Evolutionary conservation across 2,113 vertebrate species (phyloP).

Genomic region (Phrynocephalus versicolor): DNA sequence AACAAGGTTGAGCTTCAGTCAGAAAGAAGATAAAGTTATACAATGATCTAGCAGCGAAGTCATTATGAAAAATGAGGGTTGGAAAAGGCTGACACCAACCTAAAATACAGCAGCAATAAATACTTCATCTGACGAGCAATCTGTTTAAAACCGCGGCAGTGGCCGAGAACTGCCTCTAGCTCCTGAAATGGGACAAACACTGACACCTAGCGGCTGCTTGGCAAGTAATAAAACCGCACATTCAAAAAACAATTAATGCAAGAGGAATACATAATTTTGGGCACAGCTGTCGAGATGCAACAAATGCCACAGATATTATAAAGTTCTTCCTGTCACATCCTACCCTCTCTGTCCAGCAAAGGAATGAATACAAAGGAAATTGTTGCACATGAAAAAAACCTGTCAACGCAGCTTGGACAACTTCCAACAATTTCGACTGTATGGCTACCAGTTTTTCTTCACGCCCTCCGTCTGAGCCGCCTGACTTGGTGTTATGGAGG

Average conservation of each 20-base stretch:
- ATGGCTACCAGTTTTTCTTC: background rate
- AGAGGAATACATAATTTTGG: background rate
- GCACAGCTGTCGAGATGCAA: background rate
- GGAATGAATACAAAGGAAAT: background rate
- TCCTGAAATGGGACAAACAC: conserved; percentile 55
- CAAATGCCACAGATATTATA: background rate
- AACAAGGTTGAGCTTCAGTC: conserved; percentile 65
- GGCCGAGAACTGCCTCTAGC: conserved; percentile 66
- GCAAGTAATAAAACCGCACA: background rate
- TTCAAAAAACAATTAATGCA: background rate
- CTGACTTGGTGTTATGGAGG: background rate
- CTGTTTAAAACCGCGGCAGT: conserved; percentile 68
- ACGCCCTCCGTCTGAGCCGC: background rate
- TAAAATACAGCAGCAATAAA: conserved; percentile 77
- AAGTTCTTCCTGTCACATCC: background rate
- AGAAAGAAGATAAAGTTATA: conserved; percentile 72
- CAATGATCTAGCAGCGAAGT: conserved; percentile 67
- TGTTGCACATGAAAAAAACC: background rate
- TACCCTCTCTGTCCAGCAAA: background rate
- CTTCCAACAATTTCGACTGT: background rate
- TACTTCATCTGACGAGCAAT: conserved; percentile 72
- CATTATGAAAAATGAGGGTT: conserved; percentile 74
- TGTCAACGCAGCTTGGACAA: background rate
- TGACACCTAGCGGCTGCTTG: conserved; percentile 75
- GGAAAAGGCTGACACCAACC: conserved; percentile 72